A percentile compares a stretch with the other conserved stretches of the same genome.
Evolutionary conservation across 2,113 vertebrate species (phyloP).

Genomic region (Gymnobelideus leadbeateri): DNA sequence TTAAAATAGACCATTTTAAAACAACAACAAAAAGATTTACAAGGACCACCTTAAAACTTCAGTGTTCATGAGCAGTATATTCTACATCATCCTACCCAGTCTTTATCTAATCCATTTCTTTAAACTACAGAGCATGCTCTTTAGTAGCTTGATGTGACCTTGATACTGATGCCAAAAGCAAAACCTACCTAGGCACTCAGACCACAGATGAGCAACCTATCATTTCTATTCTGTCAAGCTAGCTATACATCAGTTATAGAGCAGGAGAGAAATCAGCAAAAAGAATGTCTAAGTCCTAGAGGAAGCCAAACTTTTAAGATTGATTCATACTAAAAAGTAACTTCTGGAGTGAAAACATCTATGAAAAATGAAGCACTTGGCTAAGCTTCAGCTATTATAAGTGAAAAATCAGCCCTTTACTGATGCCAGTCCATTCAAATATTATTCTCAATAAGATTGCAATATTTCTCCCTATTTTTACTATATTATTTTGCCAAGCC

Average conservation of each 20-base stretch:
- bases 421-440: not conserved
- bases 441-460: not conserved
- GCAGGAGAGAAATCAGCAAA: not conserved
- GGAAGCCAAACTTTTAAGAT: not conserved
- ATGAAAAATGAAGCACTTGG: not conserved
- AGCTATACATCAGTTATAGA: not conserved
- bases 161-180: not conserved
- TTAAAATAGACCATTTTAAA: not conserved
- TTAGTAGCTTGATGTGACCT: not conserved
- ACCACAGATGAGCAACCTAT: not conserved
- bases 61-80: not conserved
- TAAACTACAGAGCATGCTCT: not conserved
- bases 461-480: not conserved
- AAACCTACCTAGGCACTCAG: not conserved
- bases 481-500: not conserved
- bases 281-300: not conserved
- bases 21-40: not conserved
- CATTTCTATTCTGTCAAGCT: not conserved
- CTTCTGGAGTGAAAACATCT: not conserved
- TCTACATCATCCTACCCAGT: not conserved
- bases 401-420: not conserved
- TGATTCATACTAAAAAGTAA: not conserved
- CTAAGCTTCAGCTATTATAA: not conserved
- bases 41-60: fast-evolving
- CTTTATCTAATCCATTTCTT: not conserved